phyloP scores from a whole-genome alignment of 2,113 vertebrate genomes.

The Lasiurus borealis region DNA sequence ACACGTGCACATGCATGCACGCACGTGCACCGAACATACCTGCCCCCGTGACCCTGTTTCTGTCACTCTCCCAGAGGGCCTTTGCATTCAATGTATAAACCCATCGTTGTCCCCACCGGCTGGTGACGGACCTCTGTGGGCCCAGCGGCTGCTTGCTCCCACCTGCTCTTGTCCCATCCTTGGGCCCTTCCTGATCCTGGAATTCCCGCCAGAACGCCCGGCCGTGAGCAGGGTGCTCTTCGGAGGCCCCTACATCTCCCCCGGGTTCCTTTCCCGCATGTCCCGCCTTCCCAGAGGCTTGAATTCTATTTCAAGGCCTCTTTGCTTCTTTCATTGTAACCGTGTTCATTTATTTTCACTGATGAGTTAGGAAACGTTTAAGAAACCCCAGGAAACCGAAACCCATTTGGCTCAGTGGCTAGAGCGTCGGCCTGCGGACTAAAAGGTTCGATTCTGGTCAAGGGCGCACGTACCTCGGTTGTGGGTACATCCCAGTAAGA shows the following conservation, averaged over 20 bases:
- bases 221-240: not conserved
- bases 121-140: not conserved
- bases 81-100: conserved; percentile 67
- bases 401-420: no score
- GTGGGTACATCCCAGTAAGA: no score
- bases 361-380: conserved; percentile 15
- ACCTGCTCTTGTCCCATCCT: not conserved
- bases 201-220: rapidly evolving
- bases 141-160: not conserved
- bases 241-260: not conserved
- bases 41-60: conserved; percentile 44
- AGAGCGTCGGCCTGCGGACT: no score
- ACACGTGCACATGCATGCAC: not conserved
- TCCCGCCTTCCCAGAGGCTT: not conserved
- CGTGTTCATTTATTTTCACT: conserved; percentile 37
- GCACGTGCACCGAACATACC: not conserved
- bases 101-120: not conserved
- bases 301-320: not conserved
- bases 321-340: conserved; percentile 43
- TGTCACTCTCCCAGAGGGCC: conserved; percentile 7
- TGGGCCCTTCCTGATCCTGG: not conserved
- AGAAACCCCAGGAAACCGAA: not conserved
- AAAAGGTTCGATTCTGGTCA: no score
- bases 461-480: no score
- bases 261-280: not conserved